Evolutionary conservation across 64 coral and sea anemone species (phyloP).

Genomic region (Montipora capricornis): DNA sequence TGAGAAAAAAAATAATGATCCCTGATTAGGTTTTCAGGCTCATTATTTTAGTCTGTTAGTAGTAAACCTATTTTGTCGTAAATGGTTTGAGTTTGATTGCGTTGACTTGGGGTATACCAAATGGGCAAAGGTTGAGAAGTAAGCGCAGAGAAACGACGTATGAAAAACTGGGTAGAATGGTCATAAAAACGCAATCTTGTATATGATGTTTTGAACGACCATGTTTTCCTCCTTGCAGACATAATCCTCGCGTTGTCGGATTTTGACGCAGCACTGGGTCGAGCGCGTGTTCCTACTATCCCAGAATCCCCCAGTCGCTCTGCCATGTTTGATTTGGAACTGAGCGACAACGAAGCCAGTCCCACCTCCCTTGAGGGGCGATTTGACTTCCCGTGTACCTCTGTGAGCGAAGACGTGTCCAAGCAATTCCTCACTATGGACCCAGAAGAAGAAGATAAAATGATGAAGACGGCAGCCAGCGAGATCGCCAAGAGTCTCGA

Average conservation of each 20-base stretch:
- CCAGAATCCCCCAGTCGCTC: constrained; percentile 53
- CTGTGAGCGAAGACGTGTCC: constrained; percentile 34
- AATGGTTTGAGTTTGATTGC: no score
- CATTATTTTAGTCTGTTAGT: no score
- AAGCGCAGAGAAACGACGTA: no score
- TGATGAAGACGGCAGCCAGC: constrained; percentile 79
- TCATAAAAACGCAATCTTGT: no score
- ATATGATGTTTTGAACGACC: neutral
- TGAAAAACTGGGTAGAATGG: no score
- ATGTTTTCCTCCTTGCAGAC: neutral
- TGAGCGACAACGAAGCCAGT: constrained; percentile 78
- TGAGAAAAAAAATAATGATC: no score
- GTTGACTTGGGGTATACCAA: no score
- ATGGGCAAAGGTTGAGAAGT: no score
- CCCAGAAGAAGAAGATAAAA: constrained; percentile 77
- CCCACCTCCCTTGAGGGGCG: constrained; percentile 38
- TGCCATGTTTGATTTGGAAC: constrained; percentile 80
- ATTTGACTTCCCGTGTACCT: constrained; percentile 79
- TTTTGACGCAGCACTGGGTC: constrained; percentile 96
- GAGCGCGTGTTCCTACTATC: constrained; percentile 69
- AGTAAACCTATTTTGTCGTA: no score
- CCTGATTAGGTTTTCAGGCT: no score
- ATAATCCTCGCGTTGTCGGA: constrained; percentile 70
- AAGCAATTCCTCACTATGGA: constrained; percentile 76
- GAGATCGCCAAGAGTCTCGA: constrained; percentile 92